phyloP scores from a whole-genome alignment of 2,113 vertebrate genomes.

The Nematolebias whitei region DNA sequence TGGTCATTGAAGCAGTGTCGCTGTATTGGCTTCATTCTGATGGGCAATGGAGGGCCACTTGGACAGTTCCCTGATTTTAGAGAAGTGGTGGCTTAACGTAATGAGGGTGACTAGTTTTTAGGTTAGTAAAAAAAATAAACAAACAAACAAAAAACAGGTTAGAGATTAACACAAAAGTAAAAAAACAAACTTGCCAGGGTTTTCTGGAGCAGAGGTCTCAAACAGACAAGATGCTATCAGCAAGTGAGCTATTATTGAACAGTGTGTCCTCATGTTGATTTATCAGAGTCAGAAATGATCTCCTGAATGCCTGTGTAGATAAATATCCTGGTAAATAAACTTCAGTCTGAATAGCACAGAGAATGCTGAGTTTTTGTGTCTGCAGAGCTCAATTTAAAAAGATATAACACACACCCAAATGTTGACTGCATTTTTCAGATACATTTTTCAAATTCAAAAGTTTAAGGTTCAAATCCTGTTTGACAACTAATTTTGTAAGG shows the following conservation, averaged over 20 bases:
- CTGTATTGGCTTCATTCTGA: too few species aligned
- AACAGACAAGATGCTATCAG: slow-evolving; percentile 32
- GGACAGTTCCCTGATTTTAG: too few species aligned
- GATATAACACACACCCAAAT: too few species aligned
- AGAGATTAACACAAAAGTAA: not conserved
- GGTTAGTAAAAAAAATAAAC: too few species aligned
- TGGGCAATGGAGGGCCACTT: too few species aligned
- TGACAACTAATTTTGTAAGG: too few species aligned
- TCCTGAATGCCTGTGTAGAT: slow-evolving; percentile 29
- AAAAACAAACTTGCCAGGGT: slow-evolving; percentile 26
- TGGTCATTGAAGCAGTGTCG: too few species aligned
- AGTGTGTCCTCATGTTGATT: slow-evolving; percentile 45
- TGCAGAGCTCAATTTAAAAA: slow-evolving; percentile 1
- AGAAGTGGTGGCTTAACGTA: too few species aligned
- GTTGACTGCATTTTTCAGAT: too few species aligned
- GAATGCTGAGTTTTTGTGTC: slow-evolving; percentile 57
- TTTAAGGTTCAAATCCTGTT: too few species aligned
- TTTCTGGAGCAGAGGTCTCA: slow-evolving; percentile 22
- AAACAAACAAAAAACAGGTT: not conserved
- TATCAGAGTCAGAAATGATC: slow-evolving; percentile 20
- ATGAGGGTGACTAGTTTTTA: too few species aligned
- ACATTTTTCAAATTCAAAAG: too few species aligned
- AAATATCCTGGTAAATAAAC: slow-evolving; percentile 28
- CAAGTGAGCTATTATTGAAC: slow-evolving; percentile 38
- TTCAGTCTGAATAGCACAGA: slow-evolving; percentile 15